Evolutionary conservation across 1,140 invertebrate genomes (phyloP).

Genomic region (Zaprionus taronus): DNA sequence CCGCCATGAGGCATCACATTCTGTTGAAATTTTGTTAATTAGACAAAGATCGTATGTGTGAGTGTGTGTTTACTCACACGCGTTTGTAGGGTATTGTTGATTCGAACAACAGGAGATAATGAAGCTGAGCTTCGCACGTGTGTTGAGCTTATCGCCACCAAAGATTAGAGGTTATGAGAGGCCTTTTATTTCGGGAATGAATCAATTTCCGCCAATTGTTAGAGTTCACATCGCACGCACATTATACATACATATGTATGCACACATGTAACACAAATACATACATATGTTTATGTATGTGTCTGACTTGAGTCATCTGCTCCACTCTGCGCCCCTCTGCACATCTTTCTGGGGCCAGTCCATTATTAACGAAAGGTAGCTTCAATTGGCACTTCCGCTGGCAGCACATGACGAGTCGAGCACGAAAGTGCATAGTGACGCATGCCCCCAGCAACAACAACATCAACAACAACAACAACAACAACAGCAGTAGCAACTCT

Average conservation of each 20-base stretch:
- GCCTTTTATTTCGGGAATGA: constrained; percentile 3
- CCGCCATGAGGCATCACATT: constrained; percentile 29
- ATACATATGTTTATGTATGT: neutral
- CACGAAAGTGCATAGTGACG: constrained; percentile 67
- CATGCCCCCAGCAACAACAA: constrained; percentile 28
- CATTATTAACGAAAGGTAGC: constrained; percentile 76
- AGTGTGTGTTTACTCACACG: neutral
- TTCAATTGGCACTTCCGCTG: constrained; percentile 77
- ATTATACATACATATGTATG: neutral
- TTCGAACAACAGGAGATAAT: neutral
- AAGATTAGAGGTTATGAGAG: constrained; percentile 8
- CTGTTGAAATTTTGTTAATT: constrained; percentile 66
- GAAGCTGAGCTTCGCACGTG: constrained; percentile 9
- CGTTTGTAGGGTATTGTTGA: neutral
- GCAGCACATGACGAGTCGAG: constrained; percentile 39
- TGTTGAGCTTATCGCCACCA: constrained; percentile 22
- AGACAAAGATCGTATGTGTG: constrained; percentile 22
- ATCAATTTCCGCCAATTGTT: constrained; percentile 43
- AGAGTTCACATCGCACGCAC: neutral
- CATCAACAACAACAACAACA: too few relatives aligned
- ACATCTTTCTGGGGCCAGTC: constrained; percentile 61
- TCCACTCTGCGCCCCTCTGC: neutral
- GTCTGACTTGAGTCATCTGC: constrained; percentile 9
- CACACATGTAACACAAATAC: neutral
- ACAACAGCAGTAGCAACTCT: constrained; percentile 20